phyloP scores from a whole-genome alignment of 2,797 vertebrate species.

The Darevskia nairensis region DNA sequence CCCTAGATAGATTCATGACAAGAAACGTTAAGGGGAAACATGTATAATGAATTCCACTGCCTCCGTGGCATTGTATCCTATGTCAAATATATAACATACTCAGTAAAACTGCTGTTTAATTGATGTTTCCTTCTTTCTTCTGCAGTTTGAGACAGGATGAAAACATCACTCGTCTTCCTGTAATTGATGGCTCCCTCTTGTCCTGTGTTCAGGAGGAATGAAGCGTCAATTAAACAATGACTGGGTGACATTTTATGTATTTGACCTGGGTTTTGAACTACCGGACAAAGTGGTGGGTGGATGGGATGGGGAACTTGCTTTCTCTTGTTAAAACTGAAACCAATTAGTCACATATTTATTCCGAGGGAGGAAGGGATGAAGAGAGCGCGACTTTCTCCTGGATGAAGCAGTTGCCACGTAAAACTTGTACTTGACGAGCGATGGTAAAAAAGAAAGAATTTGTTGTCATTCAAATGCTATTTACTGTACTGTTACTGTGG shows the following conservation, averaged over 20 bases:
- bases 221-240: constrained; percentile 76
- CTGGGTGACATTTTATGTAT: constrained; percentile 69
- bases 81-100: constrained; percentile 70
- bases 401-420: constrained; percentile 67
- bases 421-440: constrained; percentile 46
- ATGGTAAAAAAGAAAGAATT: constrained; percentile 39
- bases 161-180: constrained; percentile 76
- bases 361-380: constrained; percentile 42
- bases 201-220: constrained; percentile 72
- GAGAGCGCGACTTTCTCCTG: constrained; percentile 51
- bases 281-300: constrained; percentile 57
- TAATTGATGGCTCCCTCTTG: constrained; percentile 77
- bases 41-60: constrained; percentile 41
- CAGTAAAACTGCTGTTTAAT: constrained; percentile 77
- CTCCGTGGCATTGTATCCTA: constrained; percentile 62
- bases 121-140: constrained; percentile 74
- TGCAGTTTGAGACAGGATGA: constrained; percentile 70
- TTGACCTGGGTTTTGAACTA: constrained; percentile 64
- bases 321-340: constrained; percentile 59
- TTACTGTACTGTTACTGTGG: constrained; percentile 17
- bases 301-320: constrained; percentile 11
- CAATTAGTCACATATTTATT: constrained; percentile 71
- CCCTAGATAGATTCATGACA: background rate
- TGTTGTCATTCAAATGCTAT: constrained; percentile 39
- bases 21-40: background rate